Evolutionary conservation across 2,113 vertebrate species (phyloP).

Genomic region (Parus major): DNA sequence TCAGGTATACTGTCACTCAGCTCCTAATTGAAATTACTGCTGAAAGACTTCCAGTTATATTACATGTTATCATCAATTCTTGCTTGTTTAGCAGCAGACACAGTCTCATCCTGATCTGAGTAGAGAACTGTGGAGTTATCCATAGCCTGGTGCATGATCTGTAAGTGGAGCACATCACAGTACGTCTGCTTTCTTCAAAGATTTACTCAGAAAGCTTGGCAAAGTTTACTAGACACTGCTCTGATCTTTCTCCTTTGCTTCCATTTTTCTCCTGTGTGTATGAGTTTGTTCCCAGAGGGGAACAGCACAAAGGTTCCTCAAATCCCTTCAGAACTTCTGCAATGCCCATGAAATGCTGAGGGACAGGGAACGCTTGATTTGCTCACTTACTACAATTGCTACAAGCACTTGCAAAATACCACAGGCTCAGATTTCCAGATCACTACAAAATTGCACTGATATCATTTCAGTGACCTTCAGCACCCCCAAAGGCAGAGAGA

Average conservation of each 20-base stretch:
- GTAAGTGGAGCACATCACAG: not conserved
- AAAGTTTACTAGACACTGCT: not conserved
- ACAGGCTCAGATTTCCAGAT: not conserved
- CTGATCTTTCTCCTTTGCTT: not conserved
- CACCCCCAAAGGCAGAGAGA: not conserved
- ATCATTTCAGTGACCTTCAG: not conserved
- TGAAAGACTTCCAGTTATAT: not conserved
- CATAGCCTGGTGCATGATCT: not conserved
- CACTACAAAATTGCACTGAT: not conserved
- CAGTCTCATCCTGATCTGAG: not conserved
- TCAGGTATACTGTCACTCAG: not conserved
- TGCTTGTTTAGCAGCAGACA: not conserved
- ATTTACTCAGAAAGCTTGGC: not conserved
- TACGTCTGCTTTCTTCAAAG: not conserved
- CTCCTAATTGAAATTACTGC: not conserved
- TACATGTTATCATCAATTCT: not conserved
- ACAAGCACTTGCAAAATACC: accelerated
- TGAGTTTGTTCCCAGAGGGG: not conserved
- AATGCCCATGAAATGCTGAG: not conserved
- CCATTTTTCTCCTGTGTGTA: not conserved
- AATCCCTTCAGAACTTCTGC: not conserved
- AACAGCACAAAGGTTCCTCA: not conserved
- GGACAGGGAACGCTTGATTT: not conserved
- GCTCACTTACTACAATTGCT: not conserved
- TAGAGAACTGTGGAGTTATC: not conserved